These are phyloP conservation scores for Pseudorasbora parva DNA, from an alignment of 2,113 vertebrate species.

Conservation along the genomic window DNA sequence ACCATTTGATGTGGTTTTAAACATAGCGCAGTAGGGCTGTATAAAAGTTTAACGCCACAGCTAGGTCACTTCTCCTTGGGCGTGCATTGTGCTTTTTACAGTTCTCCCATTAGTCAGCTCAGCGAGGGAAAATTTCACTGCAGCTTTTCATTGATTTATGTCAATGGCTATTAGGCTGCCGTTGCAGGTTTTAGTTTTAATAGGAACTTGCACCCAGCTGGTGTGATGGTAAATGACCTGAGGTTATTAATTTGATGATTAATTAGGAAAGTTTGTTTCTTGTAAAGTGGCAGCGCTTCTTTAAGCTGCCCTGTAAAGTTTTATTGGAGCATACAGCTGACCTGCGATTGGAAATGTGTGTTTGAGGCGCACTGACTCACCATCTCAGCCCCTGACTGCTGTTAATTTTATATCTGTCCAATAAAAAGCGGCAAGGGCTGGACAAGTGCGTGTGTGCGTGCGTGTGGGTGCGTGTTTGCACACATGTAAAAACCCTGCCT, in stretches of 20 bases:
- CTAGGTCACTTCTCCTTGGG: conserved; percentile 69
- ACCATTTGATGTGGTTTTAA: conserved; percentile 66
- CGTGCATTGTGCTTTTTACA: conserved; percentile 72
- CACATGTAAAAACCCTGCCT: not conserved
- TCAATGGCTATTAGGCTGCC: conserved; percentile 72
- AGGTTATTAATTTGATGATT: conserved; percentile 77
- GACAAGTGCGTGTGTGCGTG: conserved; percentile 56
- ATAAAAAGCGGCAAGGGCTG: conserved; percentile 88
- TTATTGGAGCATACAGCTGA: conserved; percentile 92
- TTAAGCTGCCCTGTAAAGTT: conserved; percentile 89
- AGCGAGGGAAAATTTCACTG: conserved; percentile 69
- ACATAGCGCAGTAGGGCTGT: conserved; percentile 59
- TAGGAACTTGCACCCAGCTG: conserved; percentile 60
- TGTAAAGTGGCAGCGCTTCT: conserved; percentile 78
- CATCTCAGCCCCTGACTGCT: conserved; percentile 84
- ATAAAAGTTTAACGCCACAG: conserved; percentile 69
- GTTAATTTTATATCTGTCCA: conserved; percentile 98
- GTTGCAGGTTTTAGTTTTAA: conserved; percentile 66
- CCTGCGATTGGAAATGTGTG: conserved; percentile 94
- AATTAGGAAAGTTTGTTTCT: conserved; percentile 80
- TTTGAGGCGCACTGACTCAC: conserved; percentile 82
- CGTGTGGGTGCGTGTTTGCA: conserved; percentile 14
- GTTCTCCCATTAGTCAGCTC: conserved; percentile 70
- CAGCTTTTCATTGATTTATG: conserved; percentile 74
- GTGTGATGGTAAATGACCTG: conserved; percentile 62